phyloP scores from a whole-genome alignment of 2,888 invertebrate species.

The Diarsia mendica region DNA sequence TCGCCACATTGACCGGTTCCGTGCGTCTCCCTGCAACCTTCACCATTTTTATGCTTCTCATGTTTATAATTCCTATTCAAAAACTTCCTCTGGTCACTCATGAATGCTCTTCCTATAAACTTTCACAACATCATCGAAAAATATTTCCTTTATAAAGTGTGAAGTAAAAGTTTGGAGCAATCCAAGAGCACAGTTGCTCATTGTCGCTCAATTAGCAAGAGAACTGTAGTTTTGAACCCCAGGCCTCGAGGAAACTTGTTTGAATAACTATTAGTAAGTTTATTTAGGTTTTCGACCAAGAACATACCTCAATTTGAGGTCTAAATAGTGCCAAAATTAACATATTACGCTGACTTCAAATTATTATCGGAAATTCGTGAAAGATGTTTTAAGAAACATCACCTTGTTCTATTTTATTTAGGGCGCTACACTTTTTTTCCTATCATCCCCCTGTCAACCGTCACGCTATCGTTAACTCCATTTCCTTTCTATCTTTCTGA shows the following conservation, averaged over 20 bases:
- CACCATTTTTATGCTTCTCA: background rate
- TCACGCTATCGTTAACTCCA: background rate
- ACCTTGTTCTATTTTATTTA: background rate
- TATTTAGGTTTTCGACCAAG: background rate
- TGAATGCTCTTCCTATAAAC: background rate
- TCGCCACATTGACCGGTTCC: too few relatives aligned
- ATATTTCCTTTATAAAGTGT: conserved; percentile 2
- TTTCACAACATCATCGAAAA: background rate
- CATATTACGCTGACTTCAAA: background rate
- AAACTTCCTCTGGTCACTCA: background rate
- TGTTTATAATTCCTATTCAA: background rate
- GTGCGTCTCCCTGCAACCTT: too few relatives aligned
- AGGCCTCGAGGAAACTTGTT: conserved; percentile 27
- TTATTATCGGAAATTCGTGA: background rate
- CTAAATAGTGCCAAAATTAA: background rate
- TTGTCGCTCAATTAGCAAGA: conserved; percentile 52
- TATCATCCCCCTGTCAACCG: too few relatives aligned
- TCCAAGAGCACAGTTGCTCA: conserved; percentile 12
- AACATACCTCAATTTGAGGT: background rate
- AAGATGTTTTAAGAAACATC: background rate
- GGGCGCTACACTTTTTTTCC: background rate
- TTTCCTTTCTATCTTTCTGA: background rate
- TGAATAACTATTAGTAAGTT: conserved; percentile 36
- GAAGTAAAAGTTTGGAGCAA: conserved; percentile 36
- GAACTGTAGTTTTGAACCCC: conserved; percentile 16